phyloP scores from a whole-genome alignment of 2,888 invertebrate species.

The Diarsia mendica region DNA sequence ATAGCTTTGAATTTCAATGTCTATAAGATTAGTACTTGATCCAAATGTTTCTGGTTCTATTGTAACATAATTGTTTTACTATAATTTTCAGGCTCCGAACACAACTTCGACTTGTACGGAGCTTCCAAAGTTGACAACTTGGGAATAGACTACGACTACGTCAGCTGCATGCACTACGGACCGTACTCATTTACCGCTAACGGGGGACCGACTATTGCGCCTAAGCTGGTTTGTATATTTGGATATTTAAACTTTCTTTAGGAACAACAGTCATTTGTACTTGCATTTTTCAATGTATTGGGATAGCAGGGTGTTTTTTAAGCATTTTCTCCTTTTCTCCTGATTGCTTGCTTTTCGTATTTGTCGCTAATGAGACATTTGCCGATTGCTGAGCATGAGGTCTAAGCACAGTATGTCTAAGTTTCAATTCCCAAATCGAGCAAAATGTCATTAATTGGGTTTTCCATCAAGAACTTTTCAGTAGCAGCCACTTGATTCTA shows the following conservation, averaged over 20 bases:
- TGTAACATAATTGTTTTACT: neutral
- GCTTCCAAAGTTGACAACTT: conserved; percentile 89
- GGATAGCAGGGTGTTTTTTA: too few species aligned
- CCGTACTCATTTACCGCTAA: conserved; percentile 92
- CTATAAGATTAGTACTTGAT: neutral
- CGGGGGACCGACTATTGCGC: conserved; percentile 91
- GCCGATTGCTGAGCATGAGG: too few species aligned
- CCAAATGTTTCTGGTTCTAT: neutral
- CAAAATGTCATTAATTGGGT: too few species aligned
- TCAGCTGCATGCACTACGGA: conserved; percentile 94
- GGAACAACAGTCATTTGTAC: neutral
- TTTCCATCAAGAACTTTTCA: too few species aligned
- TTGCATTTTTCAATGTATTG: neutral
- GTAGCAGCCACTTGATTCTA: too few species aligned
- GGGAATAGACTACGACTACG: conserved; percentile 92
- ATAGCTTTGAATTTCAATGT: neutral
- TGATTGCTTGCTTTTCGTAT: too few species aligned
- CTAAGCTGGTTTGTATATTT: conserved; percentile 77
- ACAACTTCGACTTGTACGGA: conserved; percentile 91
- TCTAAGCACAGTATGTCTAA: too few species aligned
- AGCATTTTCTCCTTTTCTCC: neutral
- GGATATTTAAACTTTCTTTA: neutral
- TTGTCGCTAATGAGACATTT: too few species aligned
- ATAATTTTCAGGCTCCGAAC: conserved; percentile 76
- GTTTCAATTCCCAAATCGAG: too few species aligned